phyloP scores from a whole-genome alignment of 2,888 invertebrate genomes.

The Trichogramma dendrolimi region DNA sequence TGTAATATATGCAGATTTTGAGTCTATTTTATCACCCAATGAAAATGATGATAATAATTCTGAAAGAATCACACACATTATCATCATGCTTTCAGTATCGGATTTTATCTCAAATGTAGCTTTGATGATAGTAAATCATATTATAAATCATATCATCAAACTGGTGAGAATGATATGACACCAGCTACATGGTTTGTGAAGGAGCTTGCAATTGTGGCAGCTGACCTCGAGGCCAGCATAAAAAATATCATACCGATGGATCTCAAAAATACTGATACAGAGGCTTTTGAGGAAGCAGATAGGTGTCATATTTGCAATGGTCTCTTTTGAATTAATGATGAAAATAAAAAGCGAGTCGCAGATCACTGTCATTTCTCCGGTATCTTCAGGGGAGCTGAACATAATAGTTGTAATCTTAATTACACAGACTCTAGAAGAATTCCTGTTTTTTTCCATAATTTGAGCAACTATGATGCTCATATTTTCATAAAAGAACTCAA shows the following conservation, averaged over 20 bases:
- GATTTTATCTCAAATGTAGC: constrained; percentile 33
- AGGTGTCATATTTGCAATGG: constrained; percentile 24
- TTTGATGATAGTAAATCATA: constrained; percentile 28
- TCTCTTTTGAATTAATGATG: constrained; percentile 11
- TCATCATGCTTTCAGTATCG: constrained; percentile 31
- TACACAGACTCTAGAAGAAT: constrained; percentile 35
- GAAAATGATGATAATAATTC: neutral
- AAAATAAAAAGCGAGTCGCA: constrained; percentile 11
- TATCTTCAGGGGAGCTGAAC: constrained; percentile 19
- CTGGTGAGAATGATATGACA: constrained; percentile 1
- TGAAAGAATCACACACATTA: constrained; percentile 3
- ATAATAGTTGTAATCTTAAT: constrained; percentile 37
- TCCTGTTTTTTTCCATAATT: constrained; percentile 41
- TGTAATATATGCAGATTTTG: constrained; percentile 22
- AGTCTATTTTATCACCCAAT: constrained; percentile 12
- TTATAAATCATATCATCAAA: constrained; percentile 7
- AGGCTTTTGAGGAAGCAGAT: neutral
- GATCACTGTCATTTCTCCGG: constrained; percentile 29
- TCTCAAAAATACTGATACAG: neutral
- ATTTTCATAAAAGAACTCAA: constrained; percentile 36
- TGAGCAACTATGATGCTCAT: constrained; percentile 29
- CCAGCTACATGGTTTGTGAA: constrained; percentile 11
- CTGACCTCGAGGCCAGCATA: neutral
- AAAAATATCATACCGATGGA: constrained; percentile 3
- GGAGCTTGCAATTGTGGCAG: neutral